Percentiles rank a stretch among this genome's conserved stretches.
Evolutionary conservation across 2,113 vertebrate genomes (phyloP).

Genomic region (Phrynosoma blainvillii): DNA sequence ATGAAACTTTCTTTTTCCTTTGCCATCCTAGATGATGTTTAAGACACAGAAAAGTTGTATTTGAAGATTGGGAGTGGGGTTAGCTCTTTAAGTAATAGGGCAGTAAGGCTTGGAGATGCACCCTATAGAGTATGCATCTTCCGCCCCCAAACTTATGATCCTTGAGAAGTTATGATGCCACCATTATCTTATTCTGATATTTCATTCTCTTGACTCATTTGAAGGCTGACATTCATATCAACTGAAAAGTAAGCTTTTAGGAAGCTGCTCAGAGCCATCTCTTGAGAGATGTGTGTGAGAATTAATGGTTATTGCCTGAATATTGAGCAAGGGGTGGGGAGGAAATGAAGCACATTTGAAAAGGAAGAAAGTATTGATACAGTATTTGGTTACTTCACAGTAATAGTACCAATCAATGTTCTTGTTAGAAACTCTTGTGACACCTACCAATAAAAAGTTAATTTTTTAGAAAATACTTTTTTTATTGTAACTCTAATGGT

Average conservation of each 20-base stretch:
- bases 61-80: neutral
- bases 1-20: neutral
- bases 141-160: neutral
- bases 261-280: slow-evolving; percentile 37
- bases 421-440: too few relatives aligned
- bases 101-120: neutral
- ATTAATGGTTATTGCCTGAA: slow-evolving; percentile 60
- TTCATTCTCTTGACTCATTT: slow-evolving; percentile 51
- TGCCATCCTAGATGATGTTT: neutral
- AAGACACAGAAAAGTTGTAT: neutral
- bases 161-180: neutral
- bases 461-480: too few relatives aligned
- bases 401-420: slow-evolving; percentile 57
- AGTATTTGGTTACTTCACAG: slow-evolving; percentile 67
- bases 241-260: slow-evolving; percentile 61
- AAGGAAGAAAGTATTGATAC: slow-evolving; percentile 52
- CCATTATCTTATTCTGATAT: slow-evolving; percentile 60
- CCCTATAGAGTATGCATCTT: neutral
- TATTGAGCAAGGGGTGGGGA: slow-evolving; percentile 49
- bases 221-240: slow-evolving; percentile 60
- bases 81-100: too few relatives aligned
- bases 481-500: too few relatives aligned
- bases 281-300: slow-evolving; percentile 42
- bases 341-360: slow-evolving; percentile 47
- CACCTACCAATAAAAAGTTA: too few relatives aligned